Percentiles rank a stretch among this genome's conserved stretches.
Conservation (phyloP, 2,113 vertebrate genomes). For the Lasiurus cinereus region DNA sequence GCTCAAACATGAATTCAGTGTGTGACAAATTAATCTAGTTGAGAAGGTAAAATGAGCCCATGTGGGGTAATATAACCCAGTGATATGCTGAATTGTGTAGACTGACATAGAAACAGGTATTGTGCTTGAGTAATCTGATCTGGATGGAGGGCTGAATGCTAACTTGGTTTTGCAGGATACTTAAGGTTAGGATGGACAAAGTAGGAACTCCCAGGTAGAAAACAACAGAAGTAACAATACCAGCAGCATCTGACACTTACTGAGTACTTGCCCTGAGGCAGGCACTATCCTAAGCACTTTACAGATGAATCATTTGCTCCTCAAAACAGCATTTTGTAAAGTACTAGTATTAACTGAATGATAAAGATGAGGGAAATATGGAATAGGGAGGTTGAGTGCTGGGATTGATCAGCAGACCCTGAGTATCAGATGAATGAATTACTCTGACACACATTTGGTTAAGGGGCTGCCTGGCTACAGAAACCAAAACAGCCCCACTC, state of each 20-base stretch:
- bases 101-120: background rate
- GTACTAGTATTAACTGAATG: background rate
- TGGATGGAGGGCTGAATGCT: background rate
- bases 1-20: background rate
- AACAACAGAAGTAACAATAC: background rate
- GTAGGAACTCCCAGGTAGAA: background rate
- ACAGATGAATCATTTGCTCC: background rate
- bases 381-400: background rate
- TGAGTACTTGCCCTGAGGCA: accelerated
- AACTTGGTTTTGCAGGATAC: background rate
- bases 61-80: background rate
- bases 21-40: background rate
- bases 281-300: background rate
- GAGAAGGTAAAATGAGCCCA: background rate
- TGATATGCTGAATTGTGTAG: background rate
- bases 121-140: background rate
- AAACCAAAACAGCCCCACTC: no score
- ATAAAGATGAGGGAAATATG: background rate
- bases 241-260: no score
- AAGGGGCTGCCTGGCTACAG: no score
- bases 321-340: background rate
- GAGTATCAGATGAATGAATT: no score
- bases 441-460: no score
- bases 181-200: background rate
- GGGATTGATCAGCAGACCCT: no score